Base-by-base conservation (phyloP, 2,113 vertebrate species). In the Cynopterus brachyotis region DNA sequence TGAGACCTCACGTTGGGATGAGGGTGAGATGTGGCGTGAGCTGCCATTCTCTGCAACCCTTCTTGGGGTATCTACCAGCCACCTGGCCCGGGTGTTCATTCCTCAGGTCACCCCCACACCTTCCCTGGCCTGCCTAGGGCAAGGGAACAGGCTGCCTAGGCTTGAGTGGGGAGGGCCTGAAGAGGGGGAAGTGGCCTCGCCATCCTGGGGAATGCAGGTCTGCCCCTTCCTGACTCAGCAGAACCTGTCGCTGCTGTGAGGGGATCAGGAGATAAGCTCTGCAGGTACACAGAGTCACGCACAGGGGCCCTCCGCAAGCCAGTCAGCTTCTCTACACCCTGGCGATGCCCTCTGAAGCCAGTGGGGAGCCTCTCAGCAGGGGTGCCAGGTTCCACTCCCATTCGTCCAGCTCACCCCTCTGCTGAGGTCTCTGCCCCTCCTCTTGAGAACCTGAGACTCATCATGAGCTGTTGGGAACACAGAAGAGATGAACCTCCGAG, bases 221-320 rank as follows among this genome's bases (percentile, higher is more conserved):
- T 37, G n/a, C 12, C 73, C 16, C 75, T 96, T 96, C 91, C 95
- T 92, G 88, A 90, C 40, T 92, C 37, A 90, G 69, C 75, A 84
- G n/a, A 95, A 37, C 50, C 69, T 75, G 40, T 69, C 55, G 45
- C 40, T 37, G n/a, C 94, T 0, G 0, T 1, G 24, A 55, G 87
- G 35, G n/a, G 72, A 35, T 22, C 32, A 16, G 26, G 62, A 97
- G 91, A 85, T 88, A 84, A 75, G 85, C 75, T 28, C 20, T 47
- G 32, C 35, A 70, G 24, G 45, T 4, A 10, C 11, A 0, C 0
- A 0, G 10, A 78, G 35, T 40, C 50, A 30, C 62, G 75, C 50
- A 37, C 5, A 91, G 59, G 4, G 32, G 22, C 42, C n/a, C 15
- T n/a, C 62, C 28, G 17, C 26, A 32, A 11, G 9, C 42, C 40